A percentile compares a stretch with the other conserved stretches of the same genome.
phyloP scores from a whole-genome alignment of 2,797 vertebrate species.

The Fistularia commersonii region DNA sequence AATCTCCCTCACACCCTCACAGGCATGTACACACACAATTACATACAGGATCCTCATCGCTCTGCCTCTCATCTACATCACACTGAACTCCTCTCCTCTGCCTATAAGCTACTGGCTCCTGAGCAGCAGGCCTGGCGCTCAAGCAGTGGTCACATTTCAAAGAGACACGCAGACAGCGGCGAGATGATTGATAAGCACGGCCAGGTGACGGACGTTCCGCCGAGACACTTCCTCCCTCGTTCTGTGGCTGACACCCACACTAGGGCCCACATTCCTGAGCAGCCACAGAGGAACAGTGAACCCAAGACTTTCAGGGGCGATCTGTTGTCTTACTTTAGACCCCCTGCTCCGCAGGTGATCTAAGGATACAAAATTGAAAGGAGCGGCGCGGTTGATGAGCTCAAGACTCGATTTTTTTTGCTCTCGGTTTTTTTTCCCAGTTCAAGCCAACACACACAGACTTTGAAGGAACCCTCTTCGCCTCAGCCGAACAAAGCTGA shows the following conservation, averaged over 20 bases:
- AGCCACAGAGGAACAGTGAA: conserved; percentile 34
- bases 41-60: conserved; percentile 40
- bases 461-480: conserved; percentile 43
- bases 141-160: conserved; percentile 55
- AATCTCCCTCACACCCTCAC: conserved; percentile 19
- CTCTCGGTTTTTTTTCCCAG: conserved; percentile 16
- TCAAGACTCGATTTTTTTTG: conserved; percentile 11
- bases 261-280: conserved; percentile 7
- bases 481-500: conserved; percentile 24
- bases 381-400: conserved; percentile 20
- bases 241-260: conserved; percentile 22
- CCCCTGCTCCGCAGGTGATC: conserved; percentile 41
- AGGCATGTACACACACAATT: conserved; percentile 10
- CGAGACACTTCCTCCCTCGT: conserved; percentile 36
- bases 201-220: conserved; percentile 43
- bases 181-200: conserved; percentile 46
- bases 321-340: conserved; percentile 34
- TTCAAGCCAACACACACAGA: conserved; percentile 29
- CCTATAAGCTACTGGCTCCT: conserved; percentile 67
- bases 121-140: conserved; percentile 64
- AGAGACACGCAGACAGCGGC: conserved; percentile 49
- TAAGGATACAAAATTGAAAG: conserved; percentile 31
- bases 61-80: conserved; percentile 45
- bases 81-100: conserved; percentile 38
- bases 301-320: conserved; percentile 41